Evolutionary conservation across 2,113 vertebrate genomes (phyloP).

Genomic region (Salminus brasiliensis): DNA sequence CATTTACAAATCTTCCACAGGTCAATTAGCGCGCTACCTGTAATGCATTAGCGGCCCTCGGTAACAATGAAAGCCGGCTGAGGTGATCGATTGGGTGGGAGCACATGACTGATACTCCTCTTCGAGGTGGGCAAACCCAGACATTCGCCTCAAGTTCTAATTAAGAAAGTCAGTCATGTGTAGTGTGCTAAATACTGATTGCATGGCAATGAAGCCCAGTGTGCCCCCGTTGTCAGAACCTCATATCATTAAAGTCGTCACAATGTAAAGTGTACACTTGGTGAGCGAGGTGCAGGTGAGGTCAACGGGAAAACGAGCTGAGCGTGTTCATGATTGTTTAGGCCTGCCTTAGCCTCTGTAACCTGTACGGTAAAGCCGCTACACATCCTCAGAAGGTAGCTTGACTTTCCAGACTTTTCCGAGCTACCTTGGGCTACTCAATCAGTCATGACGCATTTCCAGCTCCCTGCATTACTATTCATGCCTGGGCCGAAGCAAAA

Average conservation of each 20-base stretch:
- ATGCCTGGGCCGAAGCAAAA: constrained; percentile 15
- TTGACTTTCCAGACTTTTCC: constrained; percentile 16
- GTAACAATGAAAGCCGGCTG: constrained; percentile 36
- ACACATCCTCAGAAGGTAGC: neutral
- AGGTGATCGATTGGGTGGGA: constrained; percentile 44
- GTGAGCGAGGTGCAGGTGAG: constrained; percentile 12
- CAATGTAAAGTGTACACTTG: neutral
- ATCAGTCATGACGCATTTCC: constrained; percentile 17
- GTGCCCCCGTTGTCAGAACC: constrained; percentile 15
- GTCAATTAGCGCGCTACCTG: constrained; percentile 43
- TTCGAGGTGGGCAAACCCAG: constrained; percentile 30
- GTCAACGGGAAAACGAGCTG: neutral
- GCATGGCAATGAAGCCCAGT: constrained; percentile 13
- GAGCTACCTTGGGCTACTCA: neutral
- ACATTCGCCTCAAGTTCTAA: constrained; percentile 45
- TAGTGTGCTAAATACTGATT: constrained; percentile 43
- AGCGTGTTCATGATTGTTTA: neutral
- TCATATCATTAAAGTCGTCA: constrained; percentile 26
- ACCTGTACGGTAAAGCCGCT: neutral
- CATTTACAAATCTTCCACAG: constrained; percentile 48
- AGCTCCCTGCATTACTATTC: constrained; percentile 45
- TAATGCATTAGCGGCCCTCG: constrained; percentile 12
- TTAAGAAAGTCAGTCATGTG: constrained; percentile 43
- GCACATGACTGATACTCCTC: constrained; percentile 45
- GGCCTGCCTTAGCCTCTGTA: neutral